Conservation (phyloP, 2,113 vertebrate species). For the Myrmophylax atrothorax region DNA sequence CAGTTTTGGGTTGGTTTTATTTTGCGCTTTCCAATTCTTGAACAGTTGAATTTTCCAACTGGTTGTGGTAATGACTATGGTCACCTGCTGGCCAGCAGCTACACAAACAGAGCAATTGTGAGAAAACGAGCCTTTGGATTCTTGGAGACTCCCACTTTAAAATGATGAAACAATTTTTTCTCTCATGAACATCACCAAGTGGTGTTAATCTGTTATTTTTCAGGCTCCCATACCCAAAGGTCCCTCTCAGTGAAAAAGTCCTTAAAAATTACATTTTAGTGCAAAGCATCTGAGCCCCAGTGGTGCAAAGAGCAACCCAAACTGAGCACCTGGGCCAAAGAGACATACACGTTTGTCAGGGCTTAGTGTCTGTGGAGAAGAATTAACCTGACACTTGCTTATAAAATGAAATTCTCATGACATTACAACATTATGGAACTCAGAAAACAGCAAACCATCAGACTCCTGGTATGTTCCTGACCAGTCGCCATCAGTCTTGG, state of each 20-base stretch:
- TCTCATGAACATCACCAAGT: background rate
- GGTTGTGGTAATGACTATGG: background rate
- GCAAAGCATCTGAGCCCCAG: background rate
- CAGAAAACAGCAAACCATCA: background rate
- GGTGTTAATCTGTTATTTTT: background rate
- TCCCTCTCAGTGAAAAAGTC: background rate
- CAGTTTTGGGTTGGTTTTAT: background rate
- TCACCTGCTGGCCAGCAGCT: background rate
- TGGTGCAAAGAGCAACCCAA: background rate
- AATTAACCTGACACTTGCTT: background rate
- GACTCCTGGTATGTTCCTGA: background rate
- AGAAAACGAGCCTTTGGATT: background rate
- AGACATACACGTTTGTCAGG: background rate
- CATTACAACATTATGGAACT: background rate
- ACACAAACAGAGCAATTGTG: background rate
- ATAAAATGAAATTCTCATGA: background rate
- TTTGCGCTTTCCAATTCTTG: background rate
- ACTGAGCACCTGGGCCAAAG: background rate
- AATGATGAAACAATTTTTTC: background rate
- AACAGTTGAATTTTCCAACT: background rate
- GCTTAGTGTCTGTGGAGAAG: background rate
- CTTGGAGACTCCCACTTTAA: background rate
- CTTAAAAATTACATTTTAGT: background rate
- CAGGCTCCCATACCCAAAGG: background rate
- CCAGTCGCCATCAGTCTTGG: rapidly evolving